Evolutionary conservation across 2,797 vertebrate genomes (phyloP), one percentile per base, ranked within the genome.

Genomic region (Sebastes aleutianus): DNA sequence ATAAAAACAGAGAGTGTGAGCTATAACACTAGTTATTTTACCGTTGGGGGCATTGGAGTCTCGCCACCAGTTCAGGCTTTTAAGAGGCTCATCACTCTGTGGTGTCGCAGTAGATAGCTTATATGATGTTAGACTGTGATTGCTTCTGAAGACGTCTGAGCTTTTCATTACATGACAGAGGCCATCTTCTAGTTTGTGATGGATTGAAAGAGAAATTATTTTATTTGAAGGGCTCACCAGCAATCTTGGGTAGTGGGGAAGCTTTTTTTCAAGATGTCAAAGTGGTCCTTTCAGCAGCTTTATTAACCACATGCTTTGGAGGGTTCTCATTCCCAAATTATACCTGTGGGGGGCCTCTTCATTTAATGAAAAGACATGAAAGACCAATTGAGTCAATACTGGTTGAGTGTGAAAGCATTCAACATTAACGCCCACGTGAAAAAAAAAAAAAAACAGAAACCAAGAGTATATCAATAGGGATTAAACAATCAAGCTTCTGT

Each of bases 161-260:
- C 58, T 81, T 87, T 81, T 82, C 72, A 82, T 79, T 83, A 68
- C 18, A 24, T 36, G 34, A 73, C 47, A 50, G 56, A 78, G 31
- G 67, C 71, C 58, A 65, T 50, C 26, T n/a, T 59, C 62, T 43
- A 66, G 66, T 47, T 58, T 75, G 58, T 71, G 75, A 82, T 77
- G 27, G 74, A 67, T 74, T 86, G 59, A 68, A 68, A 56, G 69
- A 78, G 61, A 78, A 70, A 70, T 70, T 5, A 74, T 73, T 74
- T 50, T 39, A 70, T 80, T 32, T 74, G 27, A 74, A 26, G 34
- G 47, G 36, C 27, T 73, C 57, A 8, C 34, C 80, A 47, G 47
- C 50, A 57, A 64, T 74, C 75, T 59, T 22, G 34, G 57, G 47
- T 47, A 10, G 69, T 27, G 8, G 20, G 57, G 36, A 83, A 59